Base-by-base conservation (phyloP, 1,140 invertebrate genomes). In the Halesus radiatus region DNA sequence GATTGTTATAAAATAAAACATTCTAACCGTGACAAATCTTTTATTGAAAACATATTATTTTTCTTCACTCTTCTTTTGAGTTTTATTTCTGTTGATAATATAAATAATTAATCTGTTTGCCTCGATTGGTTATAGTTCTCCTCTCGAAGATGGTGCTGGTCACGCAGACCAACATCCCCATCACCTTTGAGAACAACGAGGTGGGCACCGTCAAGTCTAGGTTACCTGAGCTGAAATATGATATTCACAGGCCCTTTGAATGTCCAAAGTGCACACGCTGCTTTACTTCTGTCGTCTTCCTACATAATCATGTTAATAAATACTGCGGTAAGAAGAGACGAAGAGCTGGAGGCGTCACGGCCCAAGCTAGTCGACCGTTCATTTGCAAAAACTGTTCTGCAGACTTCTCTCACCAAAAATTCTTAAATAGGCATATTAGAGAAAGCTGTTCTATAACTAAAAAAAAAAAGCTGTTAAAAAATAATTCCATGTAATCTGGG, bases 371-470 rank as follows among this genome's bases (percentile, higher is more conserved):
- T 45, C 74, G 80, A 29, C 80, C 80, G 3, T 82, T 79, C 54
- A 26, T 70, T 23, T 82, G 80, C 58, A 76, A 74, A 54, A 73
- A 82, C 60, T 82, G 80, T 58, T 16, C 26, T 20, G 77, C 77
- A 16, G 29, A 76, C 26, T 82, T 82, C 37, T 82, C 80, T 13
- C 80, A 82, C 18, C 80, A 82, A 37, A 82, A 82, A 68, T 82
- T 82, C 76, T 79, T 82, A 72, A 82, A 82, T 82, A 82, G 80
- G 62, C 80, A 82, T 54, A 82, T 82, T 50, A 78, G 80, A 60
- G 80, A 82, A 72, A 82, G 56, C 26, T 82, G 80, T 58, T 52
- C 26, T 29, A 5, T 37, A 13, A 75, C 56, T 23, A 75, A 60
- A 60, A 60, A 60, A 60, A 60, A 45, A 45, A 45, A 45, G 8